phyloP scores from a whole-genome alignment of 1,140 invertebrate genomes.

The Halotydeus destructor region DNA sequence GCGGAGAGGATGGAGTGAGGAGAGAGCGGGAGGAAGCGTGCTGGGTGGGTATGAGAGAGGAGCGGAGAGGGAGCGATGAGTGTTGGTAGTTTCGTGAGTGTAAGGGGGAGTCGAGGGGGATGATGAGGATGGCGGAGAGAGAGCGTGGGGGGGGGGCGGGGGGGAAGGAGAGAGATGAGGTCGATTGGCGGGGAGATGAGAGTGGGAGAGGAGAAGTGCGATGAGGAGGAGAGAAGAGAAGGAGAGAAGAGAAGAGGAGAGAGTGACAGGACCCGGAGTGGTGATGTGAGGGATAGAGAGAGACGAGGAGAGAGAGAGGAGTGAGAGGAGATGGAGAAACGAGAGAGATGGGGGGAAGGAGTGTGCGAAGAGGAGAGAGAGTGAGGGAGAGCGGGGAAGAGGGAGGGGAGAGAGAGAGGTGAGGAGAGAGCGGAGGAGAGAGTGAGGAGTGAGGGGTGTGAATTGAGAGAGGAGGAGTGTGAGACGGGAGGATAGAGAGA shows the following conservation, averaged over 20 bases:
- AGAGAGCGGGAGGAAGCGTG: neutral
- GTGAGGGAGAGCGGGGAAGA: no score
- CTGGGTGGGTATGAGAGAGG: neutral
- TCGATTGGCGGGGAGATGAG: neutral
- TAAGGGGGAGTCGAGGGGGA: neutral
- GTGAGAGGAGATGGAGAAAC: no score
- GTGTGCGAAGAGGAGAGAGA: no score
- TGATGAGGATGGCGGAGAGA: neutral
- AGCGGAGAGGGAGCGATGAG: neutral
- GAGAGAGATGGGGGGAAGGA: no score
- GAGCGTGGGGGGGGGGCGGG: neutral
- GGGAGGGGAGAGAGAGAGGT: no score
- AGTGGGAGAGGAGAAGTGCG: neutral
- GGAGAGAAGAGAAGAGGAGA: neutral
- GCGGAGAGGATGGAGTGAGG: neutral
- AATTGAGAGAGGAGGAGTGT: no score
- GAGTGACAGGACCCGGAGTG: neutral
- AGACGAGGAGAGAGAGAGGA: neutral
- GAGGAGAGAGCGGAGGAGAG: no score
- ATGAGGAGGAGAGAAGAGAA: neutral
- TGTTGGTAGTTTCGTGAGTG: neutral
- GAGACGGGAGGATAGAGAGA: no score
- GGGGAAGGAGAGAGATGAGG: neutral
- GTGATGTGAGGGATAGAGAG: neutral
- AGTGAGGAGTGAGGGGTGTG: no score